A percentile compares a stretch with the other conserved stretches of the same genome.
Evolutionary conservation across 2,113 vertebrate genomes (phyloP).

Genomic region (Cebus imitator): DNA sequence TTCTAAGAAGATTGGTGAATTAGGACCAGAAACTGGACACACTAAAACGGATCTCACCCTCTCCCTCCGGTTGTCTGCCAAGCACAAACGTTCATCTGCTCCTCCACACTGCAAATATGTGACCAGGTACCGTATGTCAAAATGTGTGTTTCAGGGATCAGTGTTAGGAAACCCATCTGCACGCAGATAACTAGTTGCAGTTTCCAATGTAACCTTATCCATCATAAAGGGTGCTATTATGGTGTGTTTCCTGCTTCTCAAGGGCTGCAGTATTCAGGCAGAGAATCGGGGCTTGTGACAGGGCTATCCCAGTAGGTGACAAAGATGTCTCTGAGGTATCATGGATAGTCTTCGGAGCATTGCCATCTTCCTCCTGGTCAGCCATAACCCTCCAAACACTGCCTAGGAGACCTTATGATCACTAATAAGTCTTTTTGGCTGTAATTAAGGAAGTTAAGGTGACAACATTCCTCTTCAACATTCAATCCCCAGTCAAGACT

Average conservation of each 20-base stretch:
- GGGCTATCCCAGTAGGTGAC: not conserved
- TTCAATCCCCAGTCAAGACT: not conserved
- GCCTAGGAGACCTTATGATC: not conserved
- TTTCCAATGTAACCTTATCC: not conserved
- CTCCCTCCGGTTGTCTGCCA: accelerated
- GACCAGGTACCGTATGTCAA: not conserved
- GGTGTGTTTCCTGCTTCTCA: not conserved
- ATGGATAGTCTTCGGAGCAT: not conserved
- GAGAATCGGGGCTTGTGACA: not conserved
- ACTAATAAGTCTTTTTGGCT: not conserved
- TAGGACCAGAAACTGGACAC: accelerated
- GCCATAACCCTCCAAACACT: not conserved
- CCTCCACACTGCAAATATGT: not conserved
- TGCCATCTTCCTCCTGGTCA: not conserved
- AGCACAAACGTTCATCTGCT: accelerated
- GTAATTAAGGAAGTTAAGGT: not conserved
- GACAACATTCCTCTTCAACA: not conserved
- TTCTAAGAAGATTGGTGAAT: not conserved
- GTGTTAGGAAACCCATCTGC: not conserved
- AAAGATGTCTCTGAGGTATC: not conserved
- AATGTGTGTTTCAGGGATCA: not conserved
- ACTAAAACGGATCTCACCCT: accelerated
- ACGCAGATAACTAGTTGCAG: not conserved
- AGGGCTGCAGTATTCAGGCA: not conserved
- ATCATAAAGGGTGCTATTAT: not conserved